Base-by-base conservation (phyloP, 2,113 vertebrate species). In the Cinclus mexicanus region DNA sequence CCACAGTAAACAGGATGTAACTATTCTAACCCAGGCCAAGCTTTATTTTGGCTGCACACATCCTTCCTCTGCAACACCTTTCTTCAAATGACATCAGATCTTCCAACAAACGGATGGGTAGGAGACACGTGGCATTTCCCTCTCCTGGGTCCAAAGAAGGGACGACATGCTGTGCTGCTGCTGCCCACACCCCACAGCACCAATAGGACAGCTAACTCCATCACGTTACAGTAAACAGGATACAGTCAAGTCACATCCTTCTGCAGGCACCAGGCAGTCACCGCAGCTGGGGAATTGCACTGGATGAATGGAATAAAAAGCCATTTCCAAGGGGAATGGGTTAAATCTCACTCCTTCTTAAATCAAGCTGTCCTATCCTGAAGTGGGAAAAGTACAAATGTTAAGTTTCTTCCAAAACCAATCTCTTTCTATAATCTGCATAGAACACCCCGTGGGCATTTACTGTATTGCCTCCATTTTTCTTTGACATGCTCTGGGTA, bases 31-130 rank as follows among this genome's bases (percentile, higher is more conserved):
- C 5, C 76, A 31, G 67, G n/a, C 64, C 57, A 71, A 35, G 64
- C 52, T 83, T 81, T 86, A 59, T 60, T 95, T 52, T 44, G 90
- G 69, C 90, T 39, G 3, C 76, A 39, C 7, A 90, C 83, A 93
- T 96, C 92, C 96, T 95, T 96, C 93, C 94, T 89, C 77, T 11
- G 25, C 85, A 95, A 93, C 94, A 97, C 87, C 96, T 95, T 92
- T 93, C 68, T 93, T 81, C 20, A 57, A 50, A 81, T 87, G 33
- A 89, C 87, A 95, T 88, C 93, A 83, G 56, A 56, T 57, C 74
- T 91, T 68, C 89, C 31, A 2, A 60, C 6, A 1, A 65, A 57
- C 19, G 2, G 56, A 61, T 49, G 3, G 39, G 29, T 50, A 47
- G 71, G 50, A 89, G 78, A 83, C 87, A 63, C 2, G 18, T 24